Base-by-base conservation (phyloP, 2,797 vertebrate genomes). In the Lutra lutra region DNA sequence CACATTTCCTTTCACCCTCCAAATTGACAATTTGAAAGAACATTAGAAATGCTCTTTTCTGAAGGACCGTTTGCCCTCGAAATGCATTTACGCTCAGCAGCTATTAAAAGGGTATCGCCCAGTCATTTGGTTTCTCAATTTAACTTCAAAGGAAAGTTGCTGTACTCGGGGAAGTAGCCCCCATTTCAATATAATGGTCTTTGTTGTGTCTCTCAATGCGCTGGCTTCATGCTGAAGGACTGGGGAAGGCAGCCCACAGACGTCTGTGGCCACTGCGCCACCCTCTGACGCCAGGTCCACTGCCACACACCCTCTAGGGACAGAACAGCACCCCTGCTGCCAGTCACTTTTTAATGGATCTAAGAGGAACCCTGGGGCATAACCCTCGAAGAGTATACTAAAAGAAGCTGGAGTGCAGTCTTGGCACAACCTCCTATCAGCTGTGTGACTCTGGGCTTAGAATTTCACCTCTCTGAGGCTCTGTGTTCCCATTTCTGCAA, bases 1-100 rank as follows among this genome's bases (percentile, higher is more conserved):
- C 97, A 89, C 48, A 94, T 93, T 97, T 77, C 82, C 96, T 95
- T 94, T 98, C 95, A 97, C 97, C 92, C 94, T 98, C 72, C 46
- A 96, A 97, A 97, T 17, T 38, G 87, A n/a, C 84, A 43, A 89
- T 94, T 72, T 91, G 95, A 91, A 96, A 86, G 93, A 96, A 95
- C 95, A 85, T 54, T 21, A 66, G 8, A 93, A 96, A 95, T 94
- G 73, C 54, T 91, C 66, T 95, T 97, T 95, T 94, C 96, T 86
- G 83, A 68, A 92, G 84, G 96, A 87, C 46, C 23, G 25, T 91
- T 94, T 85, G 68, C 94, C 89, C 83, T 94, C 94, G 5, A 84
- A 97, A 92, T 66, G 66, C 97, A 77, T 89, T 89, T 78, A 84
- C 51, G 32, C 87, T 86, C 73, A 40, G 32, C 23, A 35, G 64